Evolutionary conservation across 2,797 vertebrate species (phyloP).

Genomic region (Astyanax mexicanus): DNA sequence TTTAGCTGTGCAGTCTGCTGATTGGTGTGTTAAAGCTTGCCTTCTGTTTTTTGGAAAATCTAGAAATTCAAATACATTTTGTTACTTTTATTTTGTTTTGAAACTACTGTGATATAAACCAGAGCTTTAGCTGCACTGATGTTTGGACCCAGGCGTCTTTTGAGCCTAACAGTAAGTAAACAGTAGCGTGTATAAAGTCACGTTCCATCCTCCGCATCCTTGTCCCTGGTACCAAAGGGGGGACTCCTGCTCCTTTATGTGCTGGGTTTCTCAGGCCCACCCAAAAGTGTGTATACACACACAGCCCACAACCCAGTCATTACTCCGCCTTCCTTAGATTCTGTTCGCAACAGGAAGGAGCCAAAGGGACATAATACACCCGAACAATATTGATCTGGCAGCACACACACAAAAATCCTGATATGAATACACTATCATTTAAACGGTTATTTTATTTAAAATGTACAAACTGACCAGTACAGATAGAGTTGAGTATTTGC

Average conservation of each 20-base stretch:
- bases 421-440: neutral
- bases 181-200: constrained; percentile 19
- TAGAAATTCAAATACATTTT: no score
- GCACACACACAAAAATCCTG: neutral
- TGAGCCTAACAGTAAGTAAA: neutral
- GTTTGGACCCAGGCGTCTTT: neutral
- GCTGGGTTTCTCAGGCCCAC: constrained; percentile 9
- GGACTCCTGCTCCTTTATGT: constrained; percentile 11
- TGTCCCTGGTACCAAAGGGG: constrained; percentile 1
- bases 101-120: no score
- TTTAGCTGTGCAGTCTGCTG: no score
- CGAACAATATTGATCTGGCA: neutral
- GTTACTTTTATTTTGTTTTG: no score
- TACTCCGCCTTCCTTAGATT: constrained; percentile 5
- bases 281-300: neutral
- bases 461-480: no score
- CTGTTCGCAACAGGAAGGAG: neutral
- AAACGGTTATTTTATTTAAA: no score
- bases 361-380: neutral
- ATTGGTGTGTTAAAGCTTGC: no score
- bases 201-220: neutral
- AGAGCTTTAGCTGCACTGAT: neutral
- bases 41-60: no score
- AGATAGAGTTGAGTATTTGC: no score
- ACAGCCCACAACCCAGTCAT: neutral